These are phyloP conservation scores for Heliothis peltigera DNA, from an alignment of 2,888 invertebrate genomes.

Conservation along the genomic window DNA sequence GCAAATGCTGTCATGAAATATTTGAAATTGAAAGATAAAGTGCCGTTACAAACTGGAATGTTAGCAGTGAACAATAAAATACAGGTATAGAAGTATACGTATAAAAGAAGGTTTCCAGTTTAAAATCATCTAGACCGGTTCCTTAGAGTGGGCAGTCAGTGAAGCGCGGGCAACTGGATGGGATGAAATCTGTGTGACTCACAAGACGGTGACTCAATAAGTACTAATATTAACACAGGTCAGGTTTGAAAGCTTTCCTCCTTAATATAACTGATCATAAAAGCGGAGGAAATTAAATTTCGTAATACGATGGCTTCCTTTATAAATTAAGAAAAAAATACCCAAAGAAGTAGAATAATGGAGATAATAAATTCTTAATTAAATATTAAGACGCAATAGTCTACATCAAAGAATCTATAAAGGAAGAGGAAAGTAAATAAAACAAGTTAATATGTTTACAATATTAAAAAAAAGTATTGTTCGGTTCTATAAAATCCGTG, in stretches of 20 bases:
- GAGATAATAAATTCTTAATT: constrained; percentile 57
- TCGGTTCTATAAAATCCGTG: constrained; percentile 62
- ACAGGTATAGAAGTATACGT: constrained; percentile 41
- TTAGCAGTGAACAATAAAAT: constrained; percentile 45
- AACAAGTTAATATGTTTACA: constrained; percentile 46
- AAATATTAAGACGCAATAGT: constrained; percentile 60
- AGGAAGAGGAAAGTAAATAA: constrained; percentile 53
- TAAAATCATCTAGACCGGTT: constrained; percentile 70
- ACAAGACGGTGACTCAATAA: constrained; percentile 81
- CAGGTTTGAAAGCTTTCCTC: constrained; percentile 66
- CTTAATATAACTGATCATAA: constrained; percentile 49
- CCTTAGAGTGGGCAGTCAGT: constrained; percentile 57
- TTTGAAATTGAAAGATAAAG: constrained; percentile 31
- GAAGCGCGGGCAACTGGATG: constrained; percentile 68
- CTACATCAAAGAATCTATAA: constrained; percentile 50
- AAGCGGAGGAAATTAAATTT: constrained; percentile 56
- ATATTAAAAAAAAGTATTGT: constrained; percentile 63
- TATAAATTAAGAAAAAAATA: constrained; percentile 49
- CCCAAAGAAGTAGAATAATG: constrained; percentile 53
- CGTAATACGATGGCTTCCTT: constrained; percentile 52
- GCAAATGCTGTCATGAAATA: constrained; percentile 18
- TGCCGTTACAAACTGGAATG: constrained; percentile 41
- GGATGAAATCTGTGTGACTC: constrained; percentile 78
- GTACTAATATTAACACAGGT: constrained; percentile 73
- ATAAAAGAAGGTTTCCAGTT: constrained; percentile 60